A percentile compares a stretch with the other conserved stretches of the same genome.
These are phyloP conservation scores for Catharus minimus DNA, from an alignment of 2,113 vertebrate genomes.

Conservation along the genomic window DNA sequence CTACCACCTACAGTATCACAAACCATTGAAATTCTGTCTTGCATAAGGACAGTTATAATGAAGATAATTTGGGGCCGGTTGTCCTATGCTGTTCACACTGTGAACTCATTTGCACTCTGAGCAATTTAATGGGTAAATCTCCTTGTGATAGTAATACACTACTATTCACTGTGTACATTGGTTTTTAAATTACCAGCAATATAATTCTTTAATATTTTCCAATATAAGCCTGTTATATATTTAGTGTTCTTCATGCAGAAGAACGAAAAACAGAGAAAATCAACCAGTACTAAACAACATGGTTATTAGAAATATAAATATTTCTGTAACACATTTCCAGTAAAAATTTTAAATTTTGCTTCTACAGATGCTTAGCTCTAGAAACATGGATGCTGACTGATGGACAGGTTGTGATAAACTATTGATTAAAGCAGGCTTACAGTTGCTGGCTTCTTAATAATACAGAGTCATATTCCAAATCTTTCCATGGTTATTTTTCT, in stretches of 20 bases:
- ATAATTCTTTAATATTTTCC: not conserved
- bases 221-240: not conserved
- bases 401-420: not conserved
- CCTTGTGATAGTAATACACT: not conserved
- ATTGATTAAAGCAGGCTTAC: not conserved
- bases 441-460: not conserved
- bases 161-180: not conserved
- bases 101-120: constrained; percentile 14
- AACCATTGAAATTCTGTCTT: constrained; percentile 1
- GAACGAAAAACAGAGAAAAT: not conserved
- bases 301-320: not conserved
- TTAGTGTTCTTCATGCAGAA: not conserved
- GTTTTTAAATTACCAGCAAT: not conserved
- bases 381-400: not conserved
- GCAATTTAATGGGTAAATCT: not conserved
- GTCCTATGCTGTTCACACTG: not conserved
- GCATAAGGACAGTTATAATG: not conserved
- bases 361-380: not conserved
- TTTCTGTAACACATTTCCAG: not conserved
- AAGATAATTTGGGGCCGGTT: constrained; percentile 23
- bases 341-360: not conserved
- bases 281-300: not conserved
- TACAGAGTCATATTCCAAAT: not conserved
- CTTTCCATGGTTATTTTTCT: not conserved
- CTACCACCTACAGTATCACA: constrained; percentile 30